Evolutionary conservation across 2,113 vertebrate species (phyloP).

Genomic region (Oxyruncus cristatus): DNA sequence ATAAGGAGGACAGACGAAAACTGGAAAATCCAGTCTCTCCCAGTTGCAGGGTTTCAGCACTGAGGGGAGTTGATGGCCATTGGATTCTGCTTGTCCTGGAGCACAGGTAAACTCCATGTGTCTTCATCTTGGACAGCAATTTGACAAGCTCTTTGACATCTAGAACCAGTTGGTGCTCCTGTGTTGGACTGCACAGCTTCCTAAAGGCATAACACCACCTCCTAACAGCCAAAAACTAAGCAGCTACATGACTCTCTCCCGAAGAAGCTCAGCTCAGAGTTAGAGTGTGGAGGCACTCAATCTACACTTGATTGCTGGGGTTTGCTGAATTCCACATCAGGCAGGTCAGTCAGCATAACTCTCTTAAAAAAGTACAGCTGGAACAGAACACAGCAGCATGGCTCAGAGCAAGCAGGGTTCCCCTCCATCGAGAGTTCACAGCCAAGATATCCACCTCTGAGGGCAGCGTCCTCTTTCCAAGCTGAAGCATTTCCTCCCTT

Average conservation of each 20-base stretch:
- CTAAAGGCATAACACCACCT: not conserved
- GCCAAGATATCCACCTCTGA: not conserved
- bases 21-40: not conserved
- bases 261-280: not conserved
- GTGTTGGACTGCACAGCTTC: not conserved
- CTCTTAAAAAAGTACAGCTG: not conserved
- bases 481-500: not conserved
- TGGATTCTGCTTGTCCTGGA: not conserved
- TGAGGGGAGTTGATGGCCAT: not conserved
- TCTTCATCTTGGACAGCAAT: not conserved
- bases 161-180: not conserved
- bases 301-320: not conserved
- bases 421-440: not conserved
- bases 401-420: not conserved
- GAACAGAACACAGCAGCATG: not conserved
- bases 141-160: not conserved
- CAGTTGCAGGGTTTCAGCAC: not conserved
- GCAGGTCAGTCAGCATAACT: not conserved
- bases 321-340: not conserved
- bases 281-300: not conserved
- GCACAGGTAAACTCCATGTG: not conserved
- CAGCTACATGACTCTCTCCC: not conserved
- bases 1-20: not conserved
- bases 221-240: not conserved
- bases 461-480: fast-evolving